phyloP scores from a whole-genome alignment of 2,113 vertebrate species.

The Bettongia penicillata region DNA sequence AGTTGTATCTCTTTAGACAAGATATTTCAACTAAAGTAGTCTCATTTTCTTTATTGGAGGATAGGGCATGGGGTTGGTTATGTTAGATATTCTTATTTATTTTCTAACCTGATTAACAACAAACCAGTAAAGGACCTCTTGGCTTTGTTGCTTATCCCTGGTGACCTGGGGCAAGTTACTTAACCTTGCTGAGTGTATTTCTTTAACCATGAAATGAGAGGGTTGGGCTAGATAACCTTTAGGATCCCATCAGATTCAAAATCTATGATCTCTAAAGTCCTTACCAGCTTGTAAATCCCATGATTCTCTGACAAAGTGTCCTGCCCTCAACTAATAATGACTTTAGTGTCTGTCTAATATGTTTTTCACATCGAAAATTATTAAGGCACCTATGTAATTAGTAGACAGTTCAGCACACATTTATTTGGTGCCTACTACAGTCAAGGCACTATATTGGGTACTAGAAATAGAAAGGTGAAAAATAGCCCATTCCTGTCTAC shows the following conservation, averaged over 20 bases:
- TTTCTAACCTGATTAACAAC: not conserved
- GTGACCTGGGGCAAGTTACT: not conserved
- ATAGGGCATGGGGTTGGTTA: not conserved
- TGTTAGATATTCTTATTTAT: not conserved
- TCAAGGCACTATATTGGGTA: not conserved
- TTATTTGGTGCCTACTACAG: constrained; percentile 2
- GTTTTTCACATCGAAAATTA: not conserved
- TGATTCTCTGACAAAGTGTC: not conserved
- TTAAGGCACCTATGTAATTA: not conserved
- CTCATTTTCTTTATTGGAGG: not conserved
- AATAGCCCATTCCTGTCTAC: not conserved
- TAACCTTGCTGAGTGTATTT: not conserved
- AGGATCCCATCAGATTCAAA: not conserved
- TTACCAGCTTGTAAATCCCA: not conserved
- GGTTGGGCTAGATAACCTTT: not conserved
- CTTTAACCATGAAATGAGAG: not conserved
- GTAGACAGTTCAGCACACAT: not conserved
- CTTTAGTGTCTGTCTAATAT: not conserved
- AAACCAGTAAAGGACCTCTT: not conserved
- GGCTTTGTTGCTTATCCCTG: not conserved
- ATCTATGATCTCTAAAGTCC: not conserved
- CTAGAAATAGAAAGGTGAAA: constrained; percentile 1
- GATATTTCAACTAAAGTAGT: not conserved
- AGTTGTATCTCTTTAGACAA: not conserved
- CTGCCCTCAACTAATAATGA: not conserved